A percentile compares a stretch with the other conserved stretches of the same genome.
phyloP scores from a whole-genome alignment of 2,797 vertebrate genomes.

The Enteromius treurensis region DNA sequence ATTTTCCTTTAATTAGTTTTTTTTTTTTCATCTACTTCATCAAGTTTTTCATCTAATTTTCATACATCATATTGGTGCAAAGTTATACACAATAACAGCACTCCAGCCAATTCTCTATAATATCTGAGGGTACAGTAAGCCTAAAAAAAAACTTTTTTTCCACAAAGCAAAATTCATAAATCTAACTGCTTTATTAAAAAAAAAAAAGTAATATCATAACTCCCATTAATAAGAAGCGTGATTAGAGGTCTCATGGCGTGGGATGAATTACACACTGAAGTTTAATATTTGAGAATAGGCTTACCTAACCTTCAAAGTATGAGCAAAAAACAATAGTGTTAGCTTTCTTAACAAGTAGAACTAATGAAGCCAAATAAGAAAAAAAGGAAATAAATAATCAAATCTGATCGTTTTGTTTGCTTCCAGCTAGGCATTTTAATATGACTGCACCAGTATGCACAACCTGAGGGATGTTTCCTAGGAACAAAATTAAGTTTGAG shows the following conservation, averaged over 20 bases:
- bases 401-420: conserved; percentile 2
- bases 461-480: not conserved
- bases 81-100: too few species aligned
- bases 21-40: too few species aligned
- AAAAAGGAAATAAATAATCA: not conserved
- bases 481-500: conserved; percentile 6
- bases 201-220: not conserved
- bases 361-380: not conserved
- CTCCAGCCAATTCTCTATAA: too few species aligned
- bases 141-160: not conserved
- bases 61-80: too few species aligned
- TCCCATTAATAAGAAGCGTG: not conserved
- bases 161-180: not conserved
- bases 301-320: not conserved
- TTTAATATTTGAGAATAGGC: not conserved
- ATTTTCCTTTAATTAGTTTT: too few species aligned
- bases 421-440: not conserved
- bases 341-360: not conserved
- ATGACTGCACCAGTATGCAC: not conserved
- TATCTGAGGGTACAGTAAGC: not conserved
- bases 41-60: too few species aligned
- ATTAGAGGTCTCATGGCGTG: not conserved
- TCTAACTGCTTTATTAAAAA: not conserved
- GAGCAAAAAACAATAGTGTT: not conserved
- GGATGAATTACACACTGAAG: not conserved